These are phyloP conservation scores for Polylopha cassiicola DNA, from an alignment of 2,888 invertebrate species.

Conservation along the genomic window DNA sequence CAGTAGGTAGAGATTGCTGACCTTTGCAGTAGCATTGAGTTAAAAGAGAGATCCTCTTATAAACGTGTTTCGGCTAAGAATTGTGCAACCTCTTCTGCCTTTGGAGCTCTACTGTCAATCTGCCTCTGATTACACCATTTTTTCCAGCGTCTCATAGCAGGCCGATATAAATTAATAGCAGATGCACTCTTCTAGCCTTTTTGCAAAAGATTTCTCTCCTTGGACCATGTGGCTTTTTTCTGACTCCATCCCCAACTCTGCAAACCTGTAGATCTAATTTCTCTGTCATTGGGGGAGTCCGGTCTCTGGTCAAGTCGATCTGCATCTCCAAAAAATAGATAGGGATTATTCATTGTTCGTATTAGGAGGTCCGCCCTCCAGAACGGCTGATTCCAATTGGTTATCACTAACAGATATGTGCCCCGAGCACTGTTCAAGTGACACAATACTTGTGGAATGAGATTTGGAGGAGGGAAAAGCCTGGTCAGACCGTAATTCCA, in stretches of 20 bases:
- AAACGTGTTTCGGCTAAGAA: neutral
- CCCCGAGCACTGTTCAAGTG: constrained; percentile 1
- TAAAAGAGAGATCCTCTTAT: neutral
- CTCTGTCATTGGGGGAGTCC: neutral
- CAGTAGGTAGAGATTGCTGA: constrained; percentile 1
- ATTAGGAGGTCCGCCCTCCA: constrained; percentile 4
- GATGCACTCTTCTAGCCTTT: constrained; percentile 1
- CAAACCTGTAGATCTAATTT: neutral
- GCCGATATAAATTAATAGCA: neutral
- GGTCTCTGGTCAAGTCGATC: constrained; percentile 1
- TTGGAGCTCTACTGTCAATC: neutral
- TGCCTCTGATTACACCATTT: neutral
- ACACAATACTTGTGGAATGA: constrained; percentile 1
- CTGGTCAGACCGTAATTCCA: constrained; percentile 1
- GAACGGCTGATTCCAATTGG: constrained; percentile 1
- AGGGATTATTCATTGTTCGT: neutral
- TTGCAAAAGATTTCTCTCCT: neutral
- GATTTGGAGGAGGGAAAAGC: constrained; percentile 4
- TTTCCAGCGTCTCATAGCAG: neutral
- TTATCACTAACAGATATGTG: neutral
- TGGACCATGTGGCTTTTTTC: constrained; percentile 1
- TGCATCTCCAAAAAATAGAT: neutral
- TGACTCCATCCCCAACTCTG: constrained; percentile 5
- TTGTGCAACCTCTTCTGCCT: neutral
- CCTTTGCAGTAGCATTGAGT: neutral